Evolutionary conservation across 2,113 vertebrate genomes (phyloP).

Genomic region (Dolichallabes microphthalmus): DNA sequence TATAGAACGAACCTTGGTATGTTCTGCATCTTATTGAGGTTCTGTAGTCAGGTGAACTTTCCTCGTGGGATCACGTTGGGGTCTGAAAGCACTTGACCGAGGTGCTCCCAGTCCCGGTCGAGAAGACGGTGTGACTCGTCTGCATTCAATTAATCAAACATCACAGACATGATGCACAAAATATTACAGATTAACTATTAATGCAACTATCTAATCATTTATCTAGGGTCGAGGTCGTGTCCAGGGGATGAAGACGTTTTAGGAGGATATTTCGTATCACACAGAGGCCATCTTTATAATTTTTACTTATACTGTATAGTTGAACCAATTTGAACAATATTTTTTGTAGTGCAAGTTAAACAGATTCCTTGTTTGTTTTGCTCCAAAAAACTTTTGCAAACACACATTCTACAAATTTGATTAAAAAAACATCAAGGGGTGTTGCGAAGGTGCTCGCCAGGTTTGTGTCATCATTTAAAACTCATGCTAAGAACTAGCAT

Average conservation of each 20-base stretch:
- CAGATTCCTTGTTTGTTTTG: background rate
- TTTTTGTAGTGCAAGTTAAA: background rate
- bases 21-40: background rate
- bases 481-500: background rate
- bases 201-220: background rate
- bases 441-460: background rate
- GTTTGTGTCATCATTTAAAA: background rate
- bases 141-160: background rate
- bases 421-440: too few relatives aligned
- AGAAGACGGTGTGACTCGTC: background rate
- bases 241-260: background rate
- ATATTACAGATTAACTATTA: background rate
- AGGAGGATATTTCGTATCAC: background rate
- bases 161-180: background rate
- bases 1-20: background rate
- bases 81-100: background rate
- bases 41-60: background rate
- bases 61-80: background rate
- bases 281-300: background rate
- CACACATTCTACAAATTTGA: too few relatives aligned
- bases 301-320: background rate
- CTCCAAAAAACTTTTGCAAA: background rate
- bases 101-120: background rate
- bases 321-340: background rate
- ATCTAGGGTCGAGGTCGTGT: background rate